Base-by-base conservation (phyloP, 2,888 invertebrate species). In the Ophioninae sp. region DNA sequence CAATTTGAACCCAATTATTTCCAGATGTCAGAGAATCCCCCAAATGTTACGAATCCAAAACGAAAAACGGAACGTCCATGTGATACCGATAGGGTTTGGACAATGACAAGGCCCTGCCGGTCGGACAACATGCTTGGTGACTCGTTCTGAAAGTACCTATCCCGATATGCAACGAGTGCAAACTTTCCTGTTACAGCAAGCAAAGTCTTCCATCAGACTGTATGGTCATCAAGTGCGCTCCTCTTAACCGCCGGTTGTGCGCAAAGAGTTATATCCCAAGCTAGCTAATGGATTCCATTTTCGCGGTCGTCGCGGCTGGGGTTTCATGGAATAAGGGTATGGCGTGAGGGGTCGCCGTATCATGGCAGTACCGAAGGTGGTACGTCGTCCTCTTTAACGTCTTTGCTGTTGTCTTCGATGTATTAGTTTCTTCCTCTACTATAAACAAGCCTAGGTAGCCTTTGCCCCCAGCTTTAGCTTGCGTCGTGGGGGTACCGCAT, bases 401-500 rank as follows among this genome's bases (percentile, higher is more conserved):
- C 61, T 63, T 37, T 64, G 44, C 63, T 61, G 74, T 79, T 79
- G 75, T 75, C 79, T 71, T 72, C 75, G 69, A 80, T 71, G 65
- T 82, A 75, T 76, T 73, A 68, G 75, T 58, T 56, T 79, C 20
- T 64, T 74, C 64, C 64, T 64, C 51, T 2, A 79, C 90, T 88
- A 90, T 90, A 90, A 90, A 90, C 90, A 90, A 90, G 88, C 88
- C 87, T 75, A 82, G 73, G 72, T 73, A 74, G 78, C 71, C 59
- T 59, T 22, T 81, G 51, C 65, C 61, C 76, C 67, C 77, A 22
- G 58, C 58, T 22, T 59, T 39, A 22, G 67, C 44, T 17, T 61
- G 13, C 58, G 61, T 30, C 8, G 13, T 37, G 56, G 13, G 63
- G 6, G 37, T 22, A 67, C 58, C 8, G 9, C 39, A 59, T 78